phyloP scores from a whole-genome alignment of 2,797 vertebrate species.

The Parauchenoglanis ngamensis region DNA sequence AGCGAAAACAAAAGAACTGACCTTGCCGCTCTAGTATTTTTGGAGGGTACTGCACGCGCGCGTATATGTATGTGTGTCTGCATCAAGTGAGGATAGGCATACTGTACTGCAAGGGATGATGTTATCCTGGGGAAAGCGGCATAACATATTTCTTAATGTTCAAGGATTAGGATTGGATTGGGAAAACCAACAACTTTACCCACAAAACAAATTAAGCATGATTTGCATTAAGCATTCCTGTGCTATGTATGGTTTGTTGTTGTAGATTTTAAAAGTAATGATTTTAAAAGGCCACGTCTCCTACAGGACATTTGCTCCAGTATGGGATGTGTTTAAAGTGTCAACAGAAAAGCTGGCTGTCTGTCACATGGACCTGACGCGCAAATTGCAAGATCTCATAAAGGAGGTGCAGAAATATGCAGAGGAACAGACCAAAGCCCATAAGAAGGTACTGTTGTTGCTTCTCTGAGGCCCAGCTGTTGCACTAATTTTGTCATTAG shows the following conservation, averaged over 20 bases:
- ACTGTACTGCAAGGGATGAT: background rate
- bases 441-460: slow-evolving; percentile 86
- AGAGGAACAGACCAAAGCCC: slow-evolving; percentile 94
- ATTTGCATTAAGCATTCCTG: background rate
- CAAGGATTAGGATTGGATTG: background rate
- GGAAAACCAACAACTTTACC: background rate
- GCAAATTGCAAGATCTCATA: slow-evolving; percentile 93
- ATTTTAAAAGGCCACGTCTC: slow-evolving; percentile 38
- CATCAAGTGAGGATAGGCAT: background rate
- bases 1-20: no score
- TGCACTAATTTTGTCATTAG: background rate
- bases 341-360: slow-evolving; percentile 93
- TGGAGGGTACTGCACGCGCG: no score
- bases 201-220: background rate
- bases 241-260: background rate
- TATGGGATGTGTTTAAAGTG: slow-evolving; percentile 95
- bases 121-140: background rate
- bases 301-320: slow-evolving; percentile 88
- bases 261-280: slow-evolving; percentile 1
- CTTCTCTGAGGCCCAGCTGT: background rate
- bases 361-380: slow-evolving; percentile 94
- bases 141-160: background rate
- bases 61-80: no score
- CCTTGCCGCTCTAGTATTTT: no score
- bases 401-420: slow-evolving; percentile 98